Percentiles rank a stretch among this genome's conserved stretches.
These are phyloP conservation scores for Trachymyrmex septentrionalis DNA, from an alignment of 1,140 invertebrate species.

Conservation along the genomic window DNA sequence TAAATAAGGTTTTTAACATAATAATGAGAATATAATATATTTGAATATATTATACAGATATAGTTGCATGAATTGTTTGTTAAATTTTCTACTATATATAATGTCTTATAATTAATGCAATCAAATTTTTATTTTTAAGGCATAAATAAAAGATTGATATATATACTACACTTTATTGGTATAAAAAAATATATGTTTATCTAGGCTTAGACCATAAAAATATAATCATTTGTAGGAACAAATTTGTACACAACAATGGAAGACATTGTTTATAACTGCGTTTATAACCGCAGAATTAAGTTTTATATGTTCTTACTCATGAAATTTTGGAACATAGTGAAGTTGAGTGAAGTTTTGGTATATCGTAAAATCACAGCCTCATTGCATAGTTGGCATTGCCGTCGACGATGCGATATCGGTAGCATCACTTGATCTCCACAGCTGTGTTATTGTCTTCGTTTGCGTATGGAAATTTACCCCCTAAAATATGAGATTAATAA, in stretches of 20 bases:
- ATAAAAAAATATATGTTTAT: constrained; percentile 61
- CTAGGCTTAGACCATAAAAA: background rate
- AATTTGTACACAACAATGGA: constrained; percentile 54
- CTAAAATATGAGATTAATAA: constrained; percentile 86
- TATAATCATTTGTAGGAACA: constrained; percentile 8
- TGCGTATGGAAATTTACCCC: constrained; percentile 99
- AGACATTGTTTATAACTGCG: constrained; percentile 52
- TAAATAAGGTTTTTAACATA: background rate
- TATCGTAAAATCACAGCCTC: constrained; percentile 67
- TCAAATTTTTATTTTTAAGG: background rate
- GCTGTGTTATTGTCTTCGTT: constrained; percentile 98
- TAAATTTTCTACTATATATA: background rate
- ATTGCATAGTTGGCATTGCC: constrained; percentile 96
- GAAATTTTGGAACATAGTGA: background rate
- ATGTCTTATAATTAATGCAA: background rate
- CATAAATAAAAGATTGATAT: background rate
- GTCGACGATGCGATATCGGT: constrained; percentile 92
- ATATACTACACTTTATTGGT: constrained; percentile 53
- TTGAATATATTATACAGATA: background rate
- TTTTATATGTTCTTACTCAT: background rate
- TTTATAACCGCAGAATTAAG: background rate
- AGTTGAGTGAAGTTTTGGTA: background rate
- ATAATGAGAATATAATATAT: background rate
- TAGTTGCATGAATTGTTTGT: background rate
- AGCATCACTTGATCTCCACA: constrained; percentile 97